Conservation (phyloP, 2,797 vertebrate species). For the Ciconia nigra region DNA sequence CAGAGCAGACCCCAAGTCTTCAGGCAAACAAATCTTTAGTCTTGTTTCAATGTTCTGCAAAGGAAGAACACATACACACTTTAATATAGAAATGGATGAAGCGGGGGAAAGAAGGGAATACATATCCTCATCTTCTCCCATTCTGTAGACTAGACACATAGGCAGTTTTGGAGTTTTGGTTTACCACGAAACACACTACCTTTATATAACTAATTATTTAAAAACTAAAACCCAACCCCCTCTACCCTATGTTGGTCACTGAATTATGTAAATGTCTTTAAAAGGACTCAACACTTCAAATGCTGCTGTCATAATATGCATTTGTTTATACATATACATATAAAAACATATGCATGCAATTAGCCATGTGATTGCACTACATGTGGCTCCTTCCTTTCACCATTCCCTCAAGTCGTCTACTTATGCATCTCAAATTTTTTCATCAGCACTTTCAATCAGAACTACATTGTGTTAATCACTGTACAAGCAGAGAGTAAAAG, state of each 20-base stretch:
- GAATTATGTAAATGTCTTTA: not conserved
- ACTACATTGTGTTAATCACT: not conserved
- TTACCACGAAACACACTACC: not conserved
- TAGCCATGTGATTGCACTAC: not conserved
- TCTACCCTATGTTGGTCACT: not conserved
- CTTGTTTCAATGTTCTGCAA: slow-evolving; percentile 85
- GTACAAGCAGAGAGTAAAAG: not conserved
- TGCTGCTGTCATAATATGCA: not conserved
- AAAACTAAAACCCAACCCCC: not conserved
- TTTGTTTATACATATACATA: not conserved
- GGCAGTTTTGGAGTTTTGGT: not conserved
- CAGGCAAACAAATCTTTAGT: slow-evolving; percentile 88
- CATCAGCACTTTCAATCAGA: not conserved
- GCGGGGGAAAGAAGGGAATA: not conserved
- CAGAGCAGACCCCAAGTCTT: slow-evolving; percentile 89
- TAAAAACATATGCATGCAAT: not conserved
- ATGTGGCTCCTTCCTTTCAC: not conserved
- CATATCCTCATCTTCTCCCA: not conserved
- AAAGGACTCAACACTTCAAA: not conserved
- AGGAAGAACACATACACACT: not conserved
- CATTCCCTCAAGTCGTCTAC: not conserved
- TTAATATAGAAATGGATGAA: not conserved
- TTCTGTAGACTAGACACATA: not conserved
- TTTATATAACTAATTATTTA: not conserved
- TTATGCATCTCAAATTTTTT: not conserved